Base-by-base conservation (phyloP, 1,140 invertebrate genomes). In the Trichomalopsis sarcophagae region DNA sequence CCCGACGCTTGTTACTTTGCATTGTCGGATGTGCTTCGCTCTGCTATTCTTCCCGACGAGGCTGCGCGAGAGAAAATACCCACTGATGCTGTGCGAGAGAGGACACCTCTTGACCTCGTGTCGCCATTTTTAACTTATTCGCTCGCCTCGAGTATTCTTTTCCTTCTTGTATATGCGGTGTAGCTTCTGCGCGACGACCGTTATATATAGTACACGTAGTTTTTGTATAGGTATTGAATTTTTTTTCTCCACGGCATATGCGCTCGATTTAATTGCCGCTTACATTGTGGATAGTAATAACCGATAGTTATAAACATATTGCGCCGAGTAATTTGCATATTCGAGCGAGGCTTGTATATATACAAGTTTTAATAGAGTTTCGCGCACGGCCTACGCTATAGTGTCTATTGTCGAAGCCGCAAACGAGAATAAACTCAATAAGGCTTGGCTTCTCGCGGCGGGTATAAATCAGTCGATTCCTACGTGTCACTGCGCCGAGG, bases 21-120 rank as follows among this genome's bases (percentile, higher is more conserved):
- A 77, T 89, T 89, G 87, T 89, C 86, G 76, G 84, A 74, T 47
- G 68, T 71, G n/a, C 75, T 33, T 73, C 27, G 27, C 86, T 66
- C 76, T 73, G n/a, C 36, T 68, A 66, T 80, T 30, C 68, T 27
- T 11, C n/a, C 9, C 3, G 27, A 27, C 68, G 68, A 9, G 68
- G 10, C n/a, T 14, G 23, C 14, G 33, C 33, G 71, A 17, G 10
- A n/a, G 1, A 4, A 27, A 27, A 27, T 27, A 50, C 47, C 11
- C 23, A 4, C 33, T 36, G 27, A 27, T 27, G 33, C 33, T 36
- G 33, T 4, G 33, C 2, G 33, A 36, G 33, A 36, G 33, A 36
- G 68, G 23, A 71, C 50, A 55, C 50, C 76, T 55, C 76, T 62
- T 62, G 76, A 78, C 76, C 50, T 62, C 76, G 76, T 44, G 40